These are phyloP conservation scores for Chaenogobius annularis DNA, from an alignment of 2,113 vertebrate genomes.

Conservation along the genomic window DNA sequence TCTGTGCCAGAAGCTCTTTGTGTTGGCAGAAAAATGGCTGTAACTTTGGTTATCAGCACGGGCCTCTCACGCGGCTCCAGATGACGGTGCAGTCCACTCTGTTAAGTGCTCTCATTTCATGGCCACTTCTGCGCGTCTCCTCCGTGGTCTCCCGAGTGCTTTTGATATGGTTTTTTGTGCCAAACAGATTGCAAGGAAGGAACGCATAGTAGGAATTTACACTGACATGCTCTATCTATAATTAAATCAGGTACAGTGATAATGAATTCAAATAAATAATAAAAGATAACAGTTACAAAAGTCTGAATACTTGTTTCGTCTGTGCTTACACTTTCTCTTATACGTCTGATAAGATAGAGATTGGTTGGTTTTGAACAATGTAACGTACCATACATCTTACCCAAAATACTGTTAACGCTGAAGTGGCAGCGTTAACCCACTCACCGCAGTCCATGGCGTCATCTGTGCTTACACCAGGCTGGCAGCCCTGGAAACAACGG, in stretches of 20 bases:
- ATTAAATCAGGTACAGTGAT: conserved; percentile 2
- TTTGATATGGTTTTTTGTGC: conserved; percentile 35
- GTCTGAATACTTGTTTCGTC: neutral
- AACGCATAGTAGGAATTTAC: neutral
- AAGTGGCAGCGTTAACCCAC: conserved; percentile 29
- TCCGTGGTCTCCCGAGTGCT: conserved; percentile 33
- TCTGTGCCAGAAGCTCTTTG: conserved; percentile 45
- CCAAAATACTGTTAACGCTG: conserved; percentile 5
- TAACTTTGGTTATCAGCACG: conserved; percentile 30
- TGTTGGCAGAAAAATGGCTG: conserved; percentile 28
- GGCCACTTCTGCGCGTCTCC: conserved; percentile 37
- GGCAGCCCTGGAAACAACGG: conserved; percentile 73
- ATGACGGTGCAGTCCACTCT: conserved; percentile 49
- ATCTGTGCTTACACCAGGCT: conserved; percentile 58
- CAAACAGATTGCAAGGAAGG: conserved; percentile 22
- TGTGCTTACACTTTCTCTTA: neutral
- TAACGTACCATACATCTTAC: neutral
- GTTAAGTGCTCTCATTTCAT: conserved; percentile 47
- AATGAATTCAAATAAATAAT: conserved; percentile 4
- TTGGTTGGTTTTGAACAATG: neutral
- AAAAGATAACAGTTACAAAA: neutral
- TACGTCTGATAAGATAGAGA: neutral
- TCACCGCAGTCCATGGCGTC: conserved; percentile 70
- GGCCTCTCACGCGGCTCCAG: conserved; percentile 35
- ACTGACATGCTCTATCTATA: conserved; percentile 1